A percentile compares a stretch with the other conserved stretches of the same genome.
Conservation (phyloP, 2,888 invertebrate species). For the Leptothorax acervorum region DNA sequence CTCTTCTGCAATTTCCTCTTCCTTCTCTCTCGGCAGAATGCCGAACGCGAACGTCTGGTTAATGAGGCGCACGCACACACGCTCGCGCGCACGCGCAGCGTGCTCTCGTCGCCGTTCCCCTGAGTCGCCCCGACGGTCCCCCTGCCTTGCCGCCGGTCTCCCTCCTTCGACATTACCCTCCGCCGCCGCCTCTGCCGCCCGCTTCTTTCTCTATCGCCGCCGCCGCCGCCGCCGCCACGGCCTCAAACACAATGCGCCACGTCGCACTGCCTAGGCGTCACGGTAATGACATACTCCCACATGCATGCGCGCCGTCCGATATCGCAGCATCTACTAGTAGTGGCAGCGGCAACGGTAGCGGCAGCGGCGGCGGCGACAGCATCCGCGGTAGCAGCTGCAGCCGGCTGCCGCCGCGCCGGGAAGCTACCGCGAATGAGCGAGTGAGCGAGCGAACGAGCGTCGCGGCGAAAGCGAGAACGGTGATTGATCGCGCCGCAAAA, state of each 20-base stretch:
- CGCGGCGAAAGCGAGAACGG: constrained; percentile 62
- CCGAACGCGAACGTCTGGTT: constrained; percentile 79
- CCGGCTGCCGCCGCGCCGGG: constrained; percentile 66
- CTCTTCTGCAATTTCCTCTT: constrained; percentile 47
- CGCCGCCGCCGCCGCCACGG: constrained; percentile 59
- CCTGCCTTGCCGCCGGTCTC: constrained; percentile 57
- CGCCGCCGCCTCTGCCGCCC: constrained; percentile 29
- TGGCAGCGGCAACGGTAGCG: constrained; percentile 62
- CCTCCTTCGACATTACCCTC: constrained; percentile 55
- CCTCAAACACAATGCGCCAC: constrained; percentile 79
- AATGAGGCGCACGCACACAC: constrained; percentile 82
- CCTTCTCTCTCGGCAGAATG: constrained; percentile 61
- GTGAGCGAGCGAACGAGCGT: constrained; percentile 40
- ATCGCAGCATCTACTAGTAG: constrained; percentile 71
- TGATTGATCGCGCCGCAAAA: constrained; percentile 73
- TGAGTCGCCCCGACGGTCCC: constrained; percentile 49
- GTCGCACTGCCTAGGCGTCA: constrained; percentile 80
- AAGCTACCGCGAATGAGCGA: constrained; percentile 65
- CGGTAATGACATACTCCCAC: constrained; percentile 83
- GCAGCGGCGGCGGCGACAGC: constrained; percentile 61
- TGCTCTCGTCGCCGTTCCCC: constrained; percentile 65
- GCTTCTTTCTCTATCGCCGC: constrained; percentile 50
- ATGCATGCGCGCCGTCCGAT: constrained; percentile 73
- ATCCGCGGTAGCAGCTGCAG: constrained; percentile 68
- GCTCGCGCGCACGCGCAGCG: constrained; percentile 79